phyloP scores from a whole-genome alignment of 2,888 invertebrate species.

The Nematopogon swammerdamellus region DNA sequence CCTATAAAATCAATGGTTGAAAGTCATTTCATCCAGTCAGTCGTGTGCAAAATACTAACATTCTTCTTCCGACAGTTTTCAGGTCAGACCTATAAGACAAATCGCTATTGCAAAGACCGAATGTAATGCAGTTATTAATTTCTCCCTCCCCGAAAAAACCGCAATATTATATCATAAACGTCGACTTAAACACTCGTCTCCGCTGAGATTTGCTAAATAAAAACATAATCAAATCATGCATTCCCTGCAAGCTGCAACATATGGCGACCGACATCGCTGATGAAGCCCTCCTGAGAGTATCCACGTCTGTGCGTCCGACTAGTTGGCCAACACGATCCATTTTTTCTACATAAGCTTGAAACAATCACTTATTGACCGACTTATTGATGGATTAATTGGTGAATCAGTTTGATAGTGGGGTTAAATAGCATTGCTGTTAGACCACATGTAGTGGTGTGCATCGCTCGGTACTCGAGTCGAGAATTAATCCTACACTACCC shows the following conservation, averaged over 20 bases:
- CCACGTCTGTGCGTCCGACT: too few relatives aligned
- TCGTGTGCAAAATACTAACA: too few relatives aligned
- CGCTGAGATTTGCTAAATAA: constrained; percentile 46
- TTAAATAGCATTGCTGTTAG: background rate
- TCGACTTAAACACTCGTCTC: constrained; percentile 54
- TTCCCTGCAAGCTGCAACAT: constrained; percentile 43
- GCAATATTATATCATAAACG: constrained; percentile 54
- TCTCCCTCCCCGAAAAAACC: constrained; percentile 38
- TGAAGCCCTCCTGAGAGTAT: background rate
- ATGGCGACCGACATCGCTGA: constrained; percentile 27
- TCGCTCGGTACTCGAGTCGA: background rate
- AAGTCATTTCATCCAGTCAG: too few relatives aligned
- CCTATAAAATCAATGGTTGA: too few relatives aligned
- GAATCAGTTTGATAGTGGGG: constrained; percentile 5
- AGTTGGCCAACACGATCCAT: too few relatives aligned
- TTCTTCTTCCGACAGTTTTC: too few relatives aligned
- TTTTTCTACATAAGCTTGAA: too few relatives aligned
- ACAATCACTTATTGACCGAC: constrained; percentile 5
- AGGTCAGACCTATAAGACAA: too few relatives aligned
- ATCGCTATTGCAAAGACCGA: background rate
- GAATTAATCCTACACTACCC: background rate
- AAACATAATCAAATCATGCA: constrained; percentile 55
- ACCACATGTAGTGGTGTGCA: background rate
- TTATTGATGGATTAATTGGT: constrained; percentile 12
- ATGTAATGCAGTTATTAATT: background rate